These are phyloP conservation scores for Melipona bicolor DNA, from an alignment of 2,888 invertebrate genomes.

Conservation along the genomic window DNA sequence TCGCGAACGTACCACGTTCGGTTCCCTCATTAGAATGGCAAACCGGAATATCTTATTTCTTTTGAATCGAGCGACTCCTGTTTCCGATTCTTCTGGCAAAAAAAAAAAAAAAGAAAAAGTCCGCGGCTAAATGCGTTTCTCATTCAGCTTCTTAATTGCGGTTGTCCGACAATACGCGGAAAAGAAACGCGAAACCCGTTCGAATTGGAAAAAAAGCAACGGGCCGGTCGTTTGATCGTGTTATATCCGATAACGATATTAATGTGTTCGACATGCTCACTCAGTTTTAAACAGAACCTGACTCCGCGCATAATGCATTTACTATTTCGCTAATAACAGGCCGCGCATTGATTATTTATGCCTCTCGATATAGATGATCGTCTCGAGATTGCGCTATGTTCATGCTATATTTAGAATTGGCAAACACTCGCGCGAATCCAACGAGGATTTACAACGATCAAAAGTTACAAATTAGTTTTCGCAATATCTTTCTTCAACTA, in stretches of 20 bases:
- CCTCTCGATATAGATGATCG: not conserved
- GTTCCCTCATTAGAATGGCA: not conserved
- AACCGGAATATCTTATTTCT: not conserved
- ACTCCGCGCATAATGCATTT: constrained; percentile 32
- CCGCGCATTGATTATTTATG: constrained; percentile 27
- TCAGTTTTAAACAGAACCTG: constrained; percentile 35
- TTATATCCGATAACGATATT: constrained; percentile 38
- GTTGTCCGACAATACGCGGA: constrained; percentile 21
- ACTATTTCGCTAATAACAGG: constrained; percentile 37
- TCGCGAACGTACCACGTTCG: not conserved
- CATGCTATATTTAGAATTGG: not conserved
- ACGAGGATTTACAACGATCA: too few species aligned
- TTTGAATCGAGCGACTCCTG: constrained; percentile 21
- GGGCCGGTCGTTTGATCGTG: constrained; percentile 35
- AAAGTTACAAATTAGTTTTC: too few species aligned
- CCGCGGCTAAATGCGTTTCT: not conserved
- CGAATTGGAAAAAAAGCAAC: constrained; percentile 18
- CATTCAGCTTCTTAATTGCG: constrained; percentile 19
- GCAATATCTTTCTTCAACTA: too few species aligned
- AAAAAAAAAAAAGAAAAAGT: not conserved
- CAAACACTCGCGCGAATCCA: not conserved
- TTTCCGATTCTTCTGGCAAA: not conserved
- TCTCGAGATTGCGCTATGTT: not conserved
- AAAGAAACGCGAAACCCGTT: constrained; percentile 33
- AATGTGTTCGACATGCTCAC: constrained; percentile 36